These are phyloP conservation scores for Drosophila nigromelanica DNA, from an alignment of 1,140 invertebrate species.

Conservation along the genomic window DNA sequence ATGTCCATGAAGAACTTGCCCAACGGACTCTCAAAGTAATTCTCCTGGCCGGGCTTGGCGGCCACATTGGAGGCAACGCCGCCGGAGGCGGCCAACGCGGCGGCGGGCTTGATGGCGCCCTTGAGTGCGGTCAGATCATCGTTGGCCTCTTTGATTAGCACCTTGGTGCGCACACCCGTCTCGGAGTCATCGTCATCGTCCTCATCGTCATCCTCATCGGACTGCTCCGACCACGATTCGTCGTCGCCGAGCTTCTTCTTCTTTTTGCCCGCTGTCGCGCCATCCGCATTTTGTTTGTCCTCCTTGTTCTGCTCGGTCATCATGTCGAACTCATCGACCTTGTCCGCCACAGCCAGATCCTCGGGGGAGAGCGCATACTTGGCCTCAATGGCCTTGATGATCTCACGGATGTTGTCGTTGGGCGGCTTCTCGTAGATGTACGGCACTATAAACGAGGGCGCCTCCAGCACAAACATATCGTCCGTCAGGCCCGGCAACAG, in stretches of 20 bases:
- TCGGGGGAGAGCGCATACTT: conserved; percentile 86
- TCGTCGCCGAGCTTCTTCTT: conserved; percentile 80
- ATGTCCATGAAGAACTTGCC: conserved; percentile 97
- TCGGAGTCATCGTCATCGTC: conserved; percentile 85
- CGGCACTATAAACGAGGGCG: conserved; percentile 95
- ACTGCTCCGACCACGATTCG: conserved; percentile 84
- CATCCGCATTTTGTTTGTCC: conserved; percentile 60
- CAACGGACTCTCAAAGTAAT: conserved; percentile 93
- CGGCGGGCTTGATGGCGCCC: conserved; percentile 84
- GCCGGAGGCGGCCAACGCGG: conserved; percentile 75
- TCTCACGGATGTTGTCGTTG: conserved; percentile 90
- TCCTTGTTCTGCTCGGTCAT: conserved; percentile 80
- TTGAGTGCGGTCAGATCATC: conserved; percentile 85
- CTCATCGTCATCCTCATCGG: conserved; percentile 84
- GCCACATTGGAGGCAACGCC: conserved; percentile 42
- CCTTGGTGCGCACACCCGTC: conserved; percentile 85
- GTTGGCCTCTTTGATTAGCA: conserved; percentile 86
- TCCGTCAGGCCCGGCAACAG: conserved; percentile 92
- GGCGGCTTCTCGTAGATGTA: conserved; percentile 96
- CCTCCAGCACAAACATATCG: conserved; percentile 95
- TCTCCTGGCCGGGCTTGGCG: conserved; percentile 71
- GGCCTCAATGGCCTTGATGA: conserved; percentile 88
- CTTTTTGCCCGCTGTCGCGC: conserved; percentile 75
- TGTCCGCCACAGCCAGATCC: conserved; percentile 83
- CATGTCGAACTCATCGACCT: conserved; percentile 83